These are phyloP conservation scores for Triplophysa bombifrons DNA, from an alignment of 2,797 vertebrate genomes.

Conservation along the genomic window DNA sequence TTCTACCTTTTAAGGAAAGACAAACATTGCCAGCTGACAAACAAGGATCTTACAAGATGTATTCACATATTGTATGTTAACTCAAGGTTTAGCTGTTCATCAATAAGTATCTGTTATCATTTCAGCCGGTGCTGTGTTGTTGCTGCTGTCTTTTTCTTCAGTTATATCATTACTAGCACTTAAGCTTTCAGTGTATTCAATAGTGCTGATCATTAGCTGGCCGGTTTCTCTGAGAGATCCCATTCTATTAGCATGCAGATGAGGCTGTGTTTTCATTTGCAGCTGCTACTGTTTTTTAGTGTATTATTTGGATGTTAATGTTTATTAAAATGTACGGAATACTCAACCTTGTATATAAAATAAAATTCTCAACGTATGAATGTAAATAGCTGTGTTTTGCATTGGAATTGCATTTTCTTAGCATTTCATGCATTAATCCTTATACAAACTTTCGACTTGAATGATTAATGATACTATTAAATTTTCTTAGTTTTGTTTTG, in stretches of 20 bases:
- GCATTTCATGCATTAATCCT: neutral
- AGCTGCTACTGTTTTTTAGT: conserved; percentile 18
- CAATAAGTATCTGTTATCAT: conserved; percentile 44
- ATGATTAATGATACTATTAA: neutral
- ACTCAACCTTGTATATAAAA: neutral
- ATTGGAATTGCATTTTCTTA: neutral
- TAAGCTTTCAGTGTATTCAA: conserved; percentile 62
- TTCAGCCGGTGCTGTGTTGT: conserved; percentile 50
- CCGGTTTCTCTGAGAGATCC: conserved; percentile 60
- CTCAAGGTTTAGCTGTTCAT: conserved; percentile 2
- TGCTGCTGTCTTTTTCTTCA: conserved; percentile 52
- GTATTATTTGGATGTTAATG: neutral
- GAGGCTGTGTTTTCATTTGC: conserved; percentile 47
- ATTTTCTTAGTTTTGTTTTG: neutral
- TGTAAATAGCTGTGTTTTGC: neutral
- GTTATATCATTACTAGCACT: conserved; percentile 66
- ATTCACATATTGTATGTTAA: neutral
- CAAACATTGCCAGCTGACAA: neutral
- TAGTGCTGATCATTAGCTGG: conserved; percentile 64
- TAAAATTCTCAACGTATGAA: neutral
- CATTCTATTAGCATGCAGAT: conserved; percentile 75
- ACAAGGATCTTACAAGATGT: conserved; percentile 1
- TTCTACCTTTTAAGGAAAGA: conserved; percentile 7
- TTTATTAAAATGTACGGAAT: neutral
- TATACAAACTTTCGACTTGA: neutral